phyloP scores from a whole-genome alignment of 2,888 invertebrate genomes.

The Notodonta ziczac region DNA sequence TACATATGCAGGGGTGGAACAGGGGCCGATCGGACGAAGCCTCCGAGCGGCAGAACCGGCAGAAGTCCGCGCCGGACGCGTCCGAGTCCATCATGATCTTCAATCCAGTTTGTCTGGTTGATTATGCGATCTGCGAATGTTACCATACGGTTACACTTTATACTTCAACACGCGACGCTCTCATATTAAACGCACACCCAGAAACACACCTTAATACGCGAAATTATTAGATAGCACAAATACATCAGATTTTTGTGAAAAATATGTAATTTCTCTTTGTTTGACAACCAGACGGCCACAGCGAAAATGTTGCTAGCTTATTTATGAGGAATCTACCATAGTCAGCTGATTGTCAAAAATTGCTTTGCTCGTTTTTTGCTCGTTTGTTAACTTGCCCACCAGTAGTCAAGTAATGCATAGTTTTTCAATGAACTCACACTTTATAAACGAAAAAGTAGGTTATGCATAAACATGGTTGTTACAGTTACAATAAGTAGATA shows the following conservation, averaged over 20 bases:
- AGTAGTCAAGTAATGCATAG: too few species aligned
- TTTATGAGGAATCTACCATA: background rate
- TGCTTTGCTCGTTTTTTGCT: too few species aligned
- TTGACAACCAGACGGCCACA: conserved; percentile 57
- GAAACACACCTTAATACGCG: conserved; percentile 49
- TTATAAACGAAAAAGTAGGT: too few species aligned
- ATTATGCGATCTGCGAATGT: conserved; percentile 67
- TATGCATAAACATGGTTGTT: too few species aligned
- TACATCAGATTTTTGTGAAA: conserved; percentile 55
- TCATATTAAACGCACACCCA: conserved; percentile 12
- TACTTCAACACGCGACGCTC: conserved; percentile 19
- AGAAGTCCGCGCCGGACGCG: conserved; percentile 92
- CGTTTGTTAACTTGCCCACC: too few species aligned
- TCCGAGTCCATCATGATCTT: conserved; percentile 78
- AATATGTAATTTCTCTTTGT: conserved; percentile 59
- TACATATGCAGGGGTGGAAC: conserved; percentile 99
- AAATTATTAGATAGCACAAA: conserved; percentile 47
- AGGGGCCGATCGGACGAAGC: conserved; percentile 95
- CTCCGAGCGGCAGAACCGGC: conserved; percentile 98
- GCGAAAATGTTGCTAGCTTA: conserved; percentile 25
- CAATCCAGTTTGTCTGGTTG: conserved; percentile 76
- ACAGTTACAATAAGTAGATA: too few species aligned
- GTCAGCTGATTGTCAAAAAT: background rate
- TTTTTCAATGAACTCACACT: too few species aligned
- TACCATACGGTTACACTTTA: conserved; percentile 37